Conservation (phyloP, 1,140 invertebrate species). For the Idris sp. region DNA sequence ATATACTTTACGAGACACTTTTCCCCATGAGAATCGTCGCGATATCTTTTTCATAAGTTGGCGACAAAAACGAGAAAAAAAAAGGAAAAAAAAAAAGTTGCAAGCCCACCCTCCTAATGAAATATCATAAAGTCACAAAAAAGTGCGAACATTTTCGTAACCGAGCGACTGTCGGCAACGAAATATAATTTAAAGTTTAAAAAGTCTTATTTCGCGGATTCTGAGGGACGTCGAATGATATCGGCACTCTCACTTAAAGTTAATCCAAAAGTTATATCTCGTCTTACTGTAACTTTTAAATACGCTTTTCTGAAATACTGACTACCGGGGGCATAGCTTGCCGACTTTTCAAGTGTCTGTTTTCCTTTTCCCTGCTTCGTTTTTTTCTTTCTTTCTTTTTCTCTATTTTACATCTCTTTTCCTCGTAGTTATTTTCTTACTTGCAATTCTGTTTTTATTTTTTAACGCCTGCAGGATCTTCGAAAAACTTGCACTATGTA, state of each 20-base stretch:
- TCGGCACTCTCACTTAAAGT: slow-evolving; percentile 53
- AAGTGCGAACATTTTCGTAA: slow-evolving; percentile 56
- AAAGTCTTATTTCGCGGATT: slow-evolving; percentile 52
- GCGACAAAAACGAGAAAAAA: slow-evolving; percentile 6
- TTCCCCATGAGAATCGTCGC: slow-evolving; percentile 25
- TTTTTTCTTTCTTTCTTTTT: slow-evolving; percentile 12
- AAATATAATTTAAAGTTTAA: slow-evolving; percentile 53
- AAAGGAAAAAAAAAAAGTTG: no score
- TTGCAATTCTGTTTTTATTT: slow-evolving; percentile 5
- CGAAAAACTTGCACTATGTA: slow-evolving; percentile 33
- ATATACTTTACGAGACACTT: slow-evolving; percentile 40
- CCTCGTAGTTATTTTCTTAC: slow-evolving; percentile 19
- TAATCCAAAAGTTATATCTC: slow-evolving; percentile 65
- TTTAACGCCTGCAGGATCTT: slow-evolving; percentile 30
- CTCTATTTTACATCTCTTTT: no score
- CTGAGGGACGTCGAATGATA: slow-evolving; percentile 31
- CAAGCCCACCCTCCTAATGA: slow-evolving; percentile 23
- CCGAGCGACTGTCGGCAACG: slow-evolving; percentile 34
- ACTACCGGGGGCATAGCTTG: slow-evolving; percentile 26
- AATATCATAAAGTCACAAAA: slow-evolving; percentile 48
- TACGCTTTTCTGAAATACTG: slow-evolving; percentile 62
- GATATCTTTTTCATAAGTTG: slow-evolving; percentile 34
- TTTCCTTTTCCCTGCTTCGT: slow-evolving; percentile 8
- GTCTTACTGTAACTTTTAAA: slow-evolving; percentile 63
- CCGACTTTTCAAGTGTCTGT: slow-evolving; percentile 39